phyloP scores from a whole-genome alignment of 2,797 vertebrate genomes.

The Danio choprae region DNA sequence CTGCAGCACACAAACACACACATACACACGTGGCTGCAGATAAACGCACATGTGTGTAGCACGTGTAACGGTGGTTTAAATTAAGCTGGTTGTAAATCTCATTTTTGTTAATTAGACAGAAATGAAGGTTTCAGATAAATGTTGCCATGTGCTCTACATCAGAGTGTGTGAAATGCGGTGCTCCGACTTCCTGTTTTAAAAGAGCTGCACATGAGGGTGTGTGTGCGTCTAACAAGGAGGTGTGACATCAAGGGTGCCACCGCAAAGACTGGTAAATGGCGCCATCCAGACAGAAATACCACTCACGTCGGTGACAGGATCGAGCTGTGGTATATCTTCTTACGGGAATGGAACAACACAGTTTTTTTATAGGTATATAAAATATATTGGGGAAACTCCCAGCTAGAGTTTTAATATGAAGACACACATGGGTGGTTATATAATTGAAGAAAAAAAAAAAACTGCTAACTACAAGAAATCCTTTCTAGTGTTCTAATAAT shows the following conservation, averaged over 20 bases:
- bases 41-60: slow-evolving; percentile 61
- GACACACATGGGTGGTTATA: not conserved
- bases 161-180: slow-evolving; percentile 53
- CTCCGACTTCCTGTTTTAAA: slow-evolving; percentile 55
- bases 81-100: slow-evolving; percentile 72
- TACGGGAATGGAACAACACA: slow-evolving; percentile 23
- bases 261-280: slow-evolving; percentile 43
- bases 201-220: slow-evolving; percentile 32
- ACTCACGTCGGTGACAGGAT: slow-evolving; percentile 44
- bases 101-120: slow-evolving; percentile 81
- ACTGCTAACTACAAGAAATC: too few relatives aligned
- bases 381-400: slow-evolving; percentile 43
- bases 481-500: too few relatives aligned
- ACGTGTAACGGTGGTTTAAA: slow-evolving; percentile 63
- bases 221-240: slow-evolving; percentile 40
- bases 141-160: slow-evolving; percentile 76
- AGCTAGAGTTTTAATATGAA: slow-evolving; percentile 6
- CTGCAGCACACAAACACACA: slow-evolving; percentile 27
- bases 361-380: slow-evolving; percentile 37
- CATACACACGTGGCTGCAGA: slow-evolving; percentile 36
- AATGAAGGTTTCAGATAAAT: slow-evolving; percentile 77
- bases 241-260: slow-evolving; percentile 29
- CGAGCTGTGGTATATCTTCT: slow-evolving; percentile 37
- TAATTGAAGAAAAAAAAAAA: too few relatives aligned
- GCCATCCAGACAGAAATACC: slow-evolving; percentile 51